These are phyloP conservation scores for Belgica antarctica DNA, from an alignment of 2,888 invertebrate species.

Conservation along the genomic window DNA sequence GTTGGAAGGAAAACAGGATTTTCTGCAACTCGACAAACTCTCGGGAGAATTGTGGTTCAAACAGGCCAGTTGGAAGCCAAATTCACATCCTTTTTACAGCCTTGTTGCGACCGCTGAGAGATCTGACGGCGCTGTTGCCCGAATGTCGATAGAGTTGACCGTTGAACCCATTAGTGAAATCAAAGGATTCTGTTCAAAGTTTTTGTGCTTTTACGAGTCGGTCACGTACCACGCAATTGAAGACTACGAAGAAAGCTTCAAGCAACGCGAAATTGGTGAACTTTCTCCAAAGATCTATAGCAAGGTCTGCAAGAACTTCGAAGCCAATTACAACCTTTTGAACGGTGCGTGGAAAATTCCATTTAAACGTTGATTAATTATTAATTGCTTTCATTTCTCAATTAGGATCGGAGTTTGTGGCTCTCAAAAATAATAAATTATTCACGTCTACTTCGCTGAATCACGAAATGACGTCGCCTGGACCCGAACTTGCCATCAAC, in stretches of 20 bases:
- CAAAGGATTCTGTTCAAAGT: conserved; percentile 4
- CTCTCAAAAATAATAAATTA: conserved; percentile 52
- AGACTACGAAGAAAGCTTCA: conserved; percentile 34
- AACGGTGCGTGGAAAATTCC: conserved; percentile 51
- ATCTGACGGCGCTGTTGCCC: neutral
- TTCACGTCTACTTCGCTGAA: conserved; percentile 55
- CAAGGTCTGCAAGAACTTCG: conserved; percentile 57
- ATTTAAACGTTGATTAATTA: neutral
- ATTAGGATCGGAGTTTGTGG: conserved; percentile 53
- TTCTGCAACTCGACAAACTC: neutral
- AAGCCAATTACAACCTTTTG: conserved; percentile 56
- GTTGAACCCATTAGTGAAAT: neutral
- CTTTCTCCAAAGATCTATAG: conserved; percentile 54
- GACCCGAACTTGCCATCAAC: conserved; percentile 50
- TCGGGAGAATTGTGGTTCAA: conserved; percentile 40
- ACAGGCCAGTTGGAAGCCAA: neutral
- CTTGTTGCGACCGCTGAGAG: neutral
- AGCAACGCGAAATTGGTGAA: conserved; percentile 51
- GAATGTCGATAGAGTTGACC: neutral
- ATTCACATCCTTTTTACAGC: neutral
- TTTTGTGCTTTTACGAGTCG: conserved; percentile 31
- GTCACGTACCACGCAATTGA: conserved; percentile 15
- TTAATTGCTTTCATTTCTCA: conserved; percentile 21
- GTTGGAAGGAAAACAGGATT: neutral
- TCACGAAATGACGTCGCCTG: conserved; percentile 55